A percentile compares a stretch with the other conserved stretches of the same genome.
Conservation (phyloP, 2,888 invertebrate genomes). For the Tachina lurida region DNA sequence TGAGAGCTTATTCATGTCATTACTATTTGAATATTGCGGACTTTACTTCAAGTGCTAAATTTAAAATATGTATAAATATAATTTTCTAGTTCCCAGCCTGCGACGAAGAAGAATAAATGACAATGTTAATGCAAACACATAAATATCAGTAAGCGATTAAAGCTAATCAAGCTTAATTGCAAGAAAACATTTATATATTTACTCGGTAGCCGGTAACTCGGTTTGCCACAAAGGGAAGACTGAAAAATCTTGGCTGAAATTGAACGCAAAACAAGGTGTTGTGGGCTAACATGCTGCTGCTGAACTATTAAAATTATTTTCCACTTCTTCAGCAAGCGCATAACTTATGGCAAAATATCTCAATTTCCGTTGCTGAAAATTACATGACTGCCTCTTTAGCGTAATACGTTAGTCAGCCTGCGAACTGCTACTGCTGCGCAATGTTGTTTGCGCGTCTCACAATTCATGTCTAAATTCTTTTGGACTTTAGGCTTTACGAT, state of each 20-base stretch:
- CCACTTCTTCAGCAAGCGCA: conserved; percentile 68
- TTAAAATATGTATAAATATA: no score
- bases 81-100: conserved; percentile 54
- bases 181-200: conserved; percentile 63
- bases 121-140: conserved; percentile 78
- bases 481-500: conserved; percentile 24
- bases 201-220: conserved; percentile 58
- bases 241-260: conserved; percentile 10
- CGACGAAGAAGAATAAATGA: conserved; percentile 25
- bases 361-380: conserved; percentile 78
- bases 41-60: conserved; percentile 1
- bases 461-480: conserved; percentile 51
- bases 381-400: conserved; percentile 68
- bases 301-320: conserved; percentile 17
- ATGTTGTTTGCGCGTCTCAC: background rate
- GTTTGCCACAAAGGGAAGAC: conserved; percentile 37
- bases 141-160: conserved; percentile 78
- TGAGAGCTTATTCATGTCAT: background rate
- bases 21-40: background rate
- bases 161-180: conserved; percentile 79
- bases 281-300: background rate
- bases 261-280: conserved; percentile 54
- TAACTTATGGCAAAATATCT: conserved; percentile 77
- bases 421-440: background rate
- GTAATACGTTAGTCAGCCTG: conserved; percentile 22